phyloP scores from a whole-genome alignment of 2,888 invertebrate genomes.

The Noctua fimbriata region DNA sequence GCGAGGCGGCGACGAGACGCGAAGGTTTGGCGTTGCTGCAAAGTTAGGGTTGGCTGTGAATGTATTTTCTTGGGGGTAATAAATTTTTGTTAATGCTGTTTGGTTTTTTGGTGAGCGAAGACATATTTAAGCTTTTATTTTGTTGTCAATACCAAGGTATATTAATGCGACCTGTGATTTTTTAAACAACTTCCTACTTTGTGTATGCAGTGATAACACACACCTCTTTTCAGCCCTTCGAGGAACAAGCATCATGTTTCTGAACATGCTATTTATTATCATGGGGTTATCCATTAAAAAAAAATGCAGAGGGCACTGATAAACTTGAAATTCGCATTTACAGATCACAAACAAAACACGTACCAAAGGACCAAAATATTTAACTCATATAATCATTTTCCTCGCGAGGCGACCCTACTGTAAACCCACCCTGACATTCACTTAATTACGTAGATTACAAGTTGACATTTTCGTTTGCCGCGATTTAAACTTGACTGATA shows the following conservation, averaged over 20 bases:
- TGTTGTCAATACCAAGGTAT: not conserved
- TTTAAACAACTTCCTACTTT: not conserved
- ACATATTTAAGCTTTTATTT: too few species aligned
- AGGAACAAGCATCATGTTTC: not conserved
- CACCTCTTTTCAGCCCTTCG: not conserved
- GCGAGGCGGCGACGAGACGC: constrained; percentile 49
- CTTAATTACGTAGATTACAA: constrained; percentile 90
- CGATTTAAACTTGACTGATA: constrained; percentile 86
- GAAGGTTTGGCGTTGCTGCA: constrained; percentile 20
- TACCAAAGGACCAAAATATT: not conserved
- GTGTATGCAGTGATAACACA: not conserved
- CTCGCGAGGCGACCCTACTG: constrained; percentile 61
- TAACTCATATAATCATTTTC: constrained; percentile 13
- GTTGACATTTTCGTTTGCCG: constrained; percentile 86
- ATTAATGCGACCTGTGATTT: not conserved
- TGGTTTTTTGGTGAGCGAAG: not conserved
- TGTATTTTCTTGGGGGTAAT: not conserved
- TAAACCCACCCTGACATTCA: constrained; percentile 85
- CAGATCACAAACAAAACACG: too few species aligned
- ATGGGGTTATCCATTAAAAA: not conserved
- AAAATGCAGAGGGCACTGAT: not conserved
- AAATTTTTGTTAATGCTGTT: not conserved
- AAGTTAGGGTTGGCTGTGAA: constrained; percentile 49
- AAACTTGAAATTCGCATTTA: too few species aligned
- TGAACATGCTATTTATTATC: not conserved